These are phyloP conservation scores for Onthophagus sagittarius DNA, from an alignment of 2,888 invertebrate species.

Conservation along the genomic window DNA sequence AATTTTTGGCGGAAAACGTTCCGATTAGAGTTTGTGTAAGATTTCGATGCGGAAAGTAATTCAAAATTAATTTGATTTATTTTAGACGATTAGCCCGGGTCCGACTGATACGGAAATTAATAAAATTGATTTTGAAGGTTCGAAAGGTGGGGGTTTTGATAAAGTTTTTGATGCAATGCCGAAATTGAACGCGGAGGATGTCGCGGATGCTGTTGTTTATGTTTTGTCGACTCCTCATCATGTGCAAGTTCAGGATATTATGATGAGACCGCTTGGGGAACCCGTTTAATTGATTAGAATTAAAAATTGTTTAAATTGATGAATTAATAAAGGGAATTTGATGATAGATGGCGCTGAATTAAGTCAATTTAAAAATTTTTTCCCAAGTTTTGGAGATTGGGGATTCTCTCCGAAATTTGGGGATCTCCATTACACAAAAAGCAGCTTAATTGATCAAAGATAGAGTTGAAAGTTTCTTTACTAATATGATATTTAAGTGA, in stretches of 20 bases:
- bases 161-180: conserved; percentile 25
- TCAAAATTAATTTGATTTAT: conserved; percentile 9
- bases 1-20: conserved; percentile 37
- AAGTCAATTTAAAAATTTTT: too few species aligned
- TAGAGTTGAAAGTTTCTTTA: too few species aligned
- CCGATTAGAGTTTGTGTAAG: conserved; percentile 42
- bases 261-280: too few species aligned
- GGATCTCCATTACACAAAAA: too few species aligned
- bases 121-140: background rate
- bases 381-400: too few species aligned
- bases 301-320: too few species aligned
- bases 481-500: too few species aligned
- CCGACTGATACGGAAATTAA: conserved; percentile 33
- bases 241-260: conserved; percentile 37
- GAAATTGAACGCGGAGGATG: conserved; percentile 34
- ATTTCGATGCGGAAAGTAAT: conserved; percentile 2
- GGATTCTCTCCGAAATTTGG: too few species aligned
- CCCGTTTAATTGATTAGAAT: too few species aligned
- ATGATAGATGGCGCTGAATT: too few species aligned
- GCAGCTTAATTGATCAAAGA: too few species aligned
- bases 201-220: conserved; percentile 41
- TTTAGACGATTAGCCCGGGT: conserved; percentile 36
- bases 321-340: too few species aligned
- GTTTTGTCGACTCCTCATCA: conserved; percentile 40
- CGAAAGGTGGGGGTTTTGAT: conserved; percentile 10